Evolutionary conservation across 2,888 invertebrate genomes (phyloP), one percentile per base, ranked within the genome.

Genomic region (Villa cingulata): DNA sequence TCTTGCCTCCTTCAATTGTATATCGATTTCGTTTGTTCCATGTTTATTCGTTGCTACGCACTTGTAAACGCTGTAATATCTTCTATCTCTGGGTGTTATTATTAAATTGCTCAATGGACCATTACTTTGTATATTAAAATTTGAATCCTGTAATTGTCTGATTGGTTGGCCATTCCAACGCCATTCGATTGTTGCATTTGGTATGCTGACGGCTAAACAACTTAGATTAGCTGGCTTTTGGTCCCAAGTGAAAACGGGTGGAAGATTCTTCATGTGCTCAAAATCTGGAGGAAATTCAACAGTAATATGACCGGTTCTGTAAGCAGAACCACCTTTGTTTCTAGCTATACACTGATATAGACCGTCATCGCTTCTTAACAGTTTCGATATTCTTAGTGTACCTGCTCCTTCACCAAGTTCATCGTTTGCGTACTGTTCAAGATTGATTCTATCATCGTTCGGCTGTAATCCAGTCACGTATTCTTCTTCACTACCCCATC

Each of bases 141-240:
- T 74, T 1, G 74, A 70, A 41, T 75, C 75, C 34, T 58, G 61
- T 16, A 60, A 49, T 54, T 77, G 76, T 50, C 72, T 68, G 23
- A 78, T 62, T 50, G 74, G 74, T 41, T 68, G 62, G 34, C 77
- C 75, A 50, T 74, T 76, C 66, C 72, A 77, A 65, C 76, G 78
- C 91, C 91, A 92, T 61, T 80, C 79, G 56, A 92, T 88, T 9
- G 91, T 91, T 1, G 92, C 92, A 64, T 92, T 92, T 4, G 92
- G 92, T 58, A 92, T 76, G 62, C 81, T 78, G 66, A 88, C 86
- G n/a, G 90, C 89, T 41, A 86, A 73, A 62, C 92, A 92, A 50
- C 85, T 86, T 7, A 92, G 73, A 65, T 92, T 92, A 2, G 84
- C 86, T 1, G 83, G 80, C 57, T 77, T 77, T 37, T 78, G 75